Base-by-base conservation (phyloP, 1,140 invertebrate genomes). In the Tetranychus urticae region DNA sequence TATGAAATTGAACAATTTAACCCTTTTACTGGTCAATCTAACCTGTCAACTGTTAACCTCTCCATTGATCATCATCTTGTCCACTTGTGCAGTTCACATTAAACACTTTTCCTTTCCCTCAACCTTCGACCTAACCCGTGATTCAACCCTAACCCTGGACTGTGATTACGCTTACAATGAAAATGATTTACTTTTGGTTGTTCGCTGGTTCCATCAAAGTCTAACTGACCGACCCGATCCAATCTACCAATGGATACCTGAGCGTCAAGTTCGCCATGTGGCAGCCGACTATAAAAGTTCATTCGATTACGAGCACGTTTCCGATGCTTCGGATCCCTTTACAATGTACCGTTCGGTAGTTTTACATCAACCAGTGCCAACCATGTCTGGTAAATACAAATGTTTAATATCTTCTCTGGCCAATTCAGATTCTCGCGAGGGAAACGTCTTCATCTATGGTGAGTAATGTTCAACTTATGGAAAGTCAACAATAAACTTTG, bases 231-330 rank as follows among this genome's bases (percentile, higher is more conserved):
- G 39, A 10, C 65, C 66, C 1, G 68, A 69, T 34, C 67, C 69
- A 6, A 66, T 71, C 33, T 70, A 71, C 62, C 69, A 70, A 64
- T 70, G 69, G 69, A 70, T 70, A 56, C 69, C 69, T 5, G 68
- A 69, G 31, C 12, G 56, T 13, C 46, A 57, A 31, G 60, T 59
- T 1, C 59, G 66, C 2, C 56, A 61, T 34, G 37, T 65, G 31
- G 37, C 65, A 4, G 60, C 62, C n/a, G 34, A 61, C 8, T 36
- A 61, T 34, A 63, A 57, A 36, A 56, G 47, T 36, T 56, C 36
- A 12, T 62, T 64, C 55, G 61, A 64, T 54, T 39, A 55, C 36
- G 14, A 63, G 12, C 58, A 58, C 35, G 36, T 33, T 23, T 35
- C 58, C 7, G 45, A 59, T 59, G 35, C 48, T 10, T 31, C 35